Percentiles rank a stretch among this genome's conserved stretches.
Evolutionary conservation across 2,113 vertebrate species (phyloP).

Genomic region (Eurypyga helias): DNA sequence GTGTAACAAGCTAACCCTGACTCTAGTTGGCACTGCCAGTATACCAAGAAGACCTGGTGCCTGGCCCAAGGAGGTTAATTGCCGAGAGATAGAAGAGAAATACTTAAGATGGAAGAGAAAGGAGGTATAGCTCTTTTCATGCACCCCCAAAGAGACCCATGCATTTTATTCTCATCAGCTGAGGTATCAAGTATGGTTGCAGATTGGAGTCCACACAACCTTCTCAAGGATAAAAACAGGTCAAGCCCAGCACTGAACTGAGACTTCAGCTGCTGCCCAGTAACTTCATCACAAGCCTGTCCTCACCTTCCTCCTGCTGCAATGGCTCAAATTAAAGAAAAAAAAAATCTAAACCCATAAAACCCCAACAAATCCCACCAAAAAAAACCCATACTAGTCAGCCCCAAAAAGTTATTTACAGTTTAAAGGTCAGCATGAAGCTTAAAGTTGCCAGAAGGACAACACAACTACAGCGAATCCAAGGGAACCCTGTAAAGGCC

Average conservation of each 20-base stretch:
- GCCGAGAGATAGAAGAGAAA: not conserved
- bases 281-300: not conserved
- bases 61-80: not conserved
- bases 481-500: not conserved
- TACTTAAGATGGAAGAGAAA: not conserved
- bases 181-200: not conserved
- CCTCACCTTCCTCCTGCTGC: not conserved
- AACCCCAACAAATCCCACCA: not conserved
- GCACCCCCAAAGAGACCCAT: not conserved
- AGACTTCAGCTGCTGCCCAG: not conserved
- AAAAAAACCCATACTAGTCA: accelerated
- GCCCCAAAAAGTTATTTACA: not conserved
- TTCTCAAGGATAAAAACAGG: not conserved
- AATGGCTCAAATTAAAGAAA: not conserved
- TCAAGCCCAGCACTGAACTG: not conserved
- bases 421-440: not conserved
- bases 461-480: not conserved
- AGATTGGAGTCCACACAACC: accelerated
- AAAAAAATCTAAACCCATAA: not conserved
- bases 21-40: not conserved
- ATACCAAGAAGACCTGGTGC: not conserved
- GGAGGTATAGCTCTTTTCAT: not conserved
- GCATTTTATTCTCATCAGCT: not conserved
- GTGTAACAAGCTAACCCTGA: not conserved
- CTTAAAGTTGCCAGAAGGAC: not conserved